Conservation (phyloP, 2,113 vertebrate genomes). For the Anguilla japonica region DNA sequence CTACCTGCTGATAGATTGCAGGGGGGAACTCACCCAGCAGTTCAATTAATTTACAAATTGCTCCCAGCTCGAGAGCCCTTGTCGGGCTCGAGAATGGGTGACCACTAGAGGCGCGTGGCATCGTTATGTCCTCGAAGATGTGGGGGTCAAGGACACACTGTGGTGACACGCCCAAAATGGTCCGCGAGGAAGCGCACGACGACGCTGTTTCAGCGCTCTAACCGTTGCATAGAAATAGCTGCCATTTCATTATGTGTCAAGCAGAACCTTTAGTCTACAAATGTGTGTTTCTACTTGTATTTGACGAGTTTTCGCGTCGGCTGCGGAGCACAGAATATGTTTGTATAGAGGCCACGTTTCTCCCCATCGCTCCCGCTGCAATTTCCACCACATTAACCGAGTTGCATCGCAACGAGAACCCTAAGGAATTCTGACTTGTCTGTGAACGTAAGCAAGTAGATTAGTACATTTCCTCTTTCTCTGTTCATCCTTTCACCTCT, state of each 20-base stretch:
- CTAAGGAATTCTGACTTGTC: slow-evolving; percentile 69
- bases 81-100: background rate
- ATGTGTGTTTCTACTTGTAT: background rate
- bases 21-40: background rate
- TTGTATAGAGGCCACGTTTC: background rate
- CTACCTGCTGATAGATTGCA: slow-evolving; percentile 7
- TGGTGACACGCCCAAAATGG: background rate
- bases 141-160: slow-evolving; percentile 1
- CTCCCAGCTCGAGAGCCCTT: background rate
- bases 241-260: background rate
- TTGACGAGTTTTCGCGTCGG: background rate
- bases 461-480: slow-evolving; percentile 60
- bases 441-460: slow-evolving; percentile 67
- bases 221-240: background rate
- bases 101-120: slow-evolving; percentile 8
- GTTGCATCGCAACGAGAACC: slow-evolving; percentile 63
- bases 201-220: background rate
- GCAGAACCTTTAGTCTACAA: background rate
- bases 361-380: slow-evolving; percentile 40
- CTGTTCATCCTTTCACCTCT: slow-evolving; percentile 52
- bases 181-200: background rate
- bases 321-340: background rate
- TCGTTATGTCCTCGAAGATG: slow-evolving; percentile 9
- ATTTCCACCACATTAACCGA: slow-evolving; percentile 62
- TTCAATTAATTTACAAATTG: slow-evolving; percentile 11